Evolutionary conservation across 2,888 invertebrate species (phyloP).

Genomic region (Drosophila eohydei): DNA sequence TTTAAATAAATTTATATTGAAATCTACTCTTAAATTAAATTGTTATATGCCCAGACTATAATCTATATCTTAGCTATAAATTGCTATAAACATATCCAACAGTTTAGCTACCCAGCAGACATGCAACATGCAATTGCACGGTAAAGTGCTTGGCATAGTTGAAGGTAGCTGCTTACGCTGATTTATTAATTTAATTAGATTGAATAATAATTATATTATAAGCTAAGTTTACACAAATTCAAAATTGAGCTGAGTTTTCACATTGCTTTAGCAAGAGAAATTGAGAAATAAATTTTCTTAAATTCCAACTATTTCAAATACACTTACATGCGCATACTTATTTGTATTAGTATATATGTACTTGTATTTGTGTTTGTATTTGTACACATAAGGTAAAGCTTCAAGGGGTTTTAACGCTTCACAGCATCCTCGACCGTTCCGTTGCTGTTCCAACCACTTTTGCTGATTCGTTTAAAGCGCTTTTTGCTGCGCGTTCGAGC

Average conservation of each 20-base stretch:
- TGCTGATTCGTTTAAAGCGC: conserved; percentile 38
- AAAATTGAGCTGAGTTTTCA: background rate
- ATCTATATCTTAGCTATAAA: background rate
- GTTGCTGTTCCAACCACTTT: conserved; percentile 14
- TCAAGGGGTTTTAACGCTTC: conserved; percentile 45
- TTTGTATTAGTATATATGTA: background rate
- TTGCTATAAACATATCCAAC: background rate
- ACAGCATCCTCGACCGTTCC: conserved; percentile 24
- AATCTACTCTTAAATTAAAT: too few relatives aligned
- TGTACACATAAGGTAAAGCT: conserved; percentile 14
- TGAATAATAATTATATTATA: background rate
- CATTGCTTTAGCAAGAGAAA: too few relatives aligned
- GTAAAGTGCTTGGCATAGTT: background rate
- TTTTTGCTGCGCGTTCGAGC: conserved; percentile 57
- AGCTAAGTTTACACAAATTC: background rate
- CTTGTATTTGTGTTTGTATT: background rate
- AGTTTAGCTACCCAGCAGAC: background rate
- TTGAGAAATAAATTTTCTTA: conserved; percentile 1
- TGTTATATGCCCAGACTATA: too few relatives aligned
- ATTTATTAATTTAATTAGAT: conserved; percentile 6
- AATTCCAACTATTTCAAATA: conserved; percentile 3
- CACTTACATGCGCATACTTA: background rate
- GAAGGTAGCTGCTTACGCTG: background rate
- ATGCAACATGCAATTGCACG: background rate
- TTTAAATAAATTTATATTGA: too few relatives aligned